A percentile compares a stretch with the other conserved stretches of the same genome.
These are phyloP conservation scores for Paraescarpia echinospica DNA, from an alignment of 1,140 invertebrate genomes.

Conservation along the genomic window DNA sequence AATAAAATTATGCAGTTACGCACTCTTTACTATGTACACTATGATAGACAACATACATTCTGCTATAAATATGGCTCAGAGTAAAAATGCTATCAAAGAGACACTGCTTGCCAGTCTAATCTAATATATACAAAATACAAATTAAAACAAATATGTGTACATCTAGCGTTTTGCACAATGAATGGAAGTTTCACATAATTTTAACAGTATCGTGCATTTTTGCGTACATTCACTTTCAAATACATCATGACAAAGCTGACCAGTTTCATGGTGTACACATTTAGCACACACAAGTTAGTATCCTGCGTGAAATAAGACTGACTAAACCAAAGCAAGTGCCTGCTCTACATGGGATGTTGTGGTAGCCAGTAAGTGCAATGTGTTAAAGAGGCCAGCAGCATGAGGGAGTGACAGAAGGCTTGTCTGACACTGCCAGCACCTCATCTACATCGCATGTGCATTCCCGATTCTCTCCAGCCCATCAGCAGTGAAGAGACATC, in stretches of 20 bases:
- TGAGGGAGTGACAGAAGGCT: constrained; percentile 2
- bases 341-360: constrained; percentile 12
- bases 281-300: neutral
- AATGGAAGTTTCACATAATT: constrained; percentile 1
- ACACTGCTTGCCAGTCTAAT: constrained; percentile 4
- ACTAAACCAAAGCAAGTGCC: constrained; percentile 4
- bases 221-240: neutral
- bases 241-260: neutral
- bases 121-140: constrained; percentile 7
- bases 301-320: neutral
- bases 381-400: constrained; percentile 16
- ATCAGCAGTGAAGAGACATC: neutral
- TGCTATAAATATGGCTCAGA: constrained; percentile 5
- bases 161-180: neutral
- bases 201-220: neutral
- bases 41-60: constrained; percentile 6
- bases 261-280: neutral
- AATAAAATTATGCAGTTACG: constrained; percentile 6
- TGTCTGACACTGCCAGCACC: constrained; percentile 8
- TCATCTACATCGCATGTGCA: constrained; percentile 9
- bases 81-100: constrained; percentile 6
- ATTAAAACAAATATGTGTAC: constrained; percentile 6
- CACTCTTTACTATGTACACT: constrained; percentile 5
- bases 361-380: constrained; percentile 19
- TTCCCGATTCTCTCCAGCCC: neutral